These are phyloP conservation scores for Neuroterus valhalla DNA, from an alignment of 1,140 invertebrate genomes.

Conservation along the genomic window DNA sequence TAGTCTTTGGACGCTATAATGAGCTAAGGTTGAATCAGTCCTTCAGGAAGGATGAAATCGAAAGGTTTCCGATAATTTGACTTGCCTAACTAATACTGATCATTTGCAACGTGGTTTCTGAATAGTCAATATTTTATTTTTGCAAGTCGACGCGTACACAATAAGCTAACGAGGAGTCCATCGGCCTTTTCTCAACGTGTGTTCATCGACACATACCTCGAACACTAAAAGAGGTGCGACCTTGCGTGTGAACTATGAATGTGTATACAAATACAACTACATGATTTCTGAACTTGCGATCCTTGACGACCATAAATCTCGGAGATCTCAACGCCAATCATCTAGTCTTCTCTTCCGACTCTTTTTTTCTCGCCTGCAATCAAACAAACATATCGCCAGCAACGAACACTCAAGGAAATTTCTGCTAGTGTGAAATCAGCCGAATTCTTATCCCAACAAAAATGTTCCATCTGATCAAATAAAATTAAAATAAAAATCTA, in stretches of 20 bases:
- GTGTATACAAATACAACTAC: constrained; percentile 43
- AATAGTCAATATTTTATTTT: constrained; percentile 49
- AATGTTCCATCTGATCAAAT: not conserved
- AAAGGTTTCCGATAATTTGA: constrained; percentile 29
- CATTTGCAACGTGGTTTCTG: constrained; percentile 34
- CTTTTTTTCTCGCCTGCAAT: constrained; percentile 31
- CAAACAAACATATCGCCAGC: constrained; percentile 52
- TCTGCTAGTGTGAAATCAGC: not conserved
- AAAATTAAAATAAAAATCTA: not conserved
- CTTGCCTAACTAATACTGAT: constrained; percentile 43
- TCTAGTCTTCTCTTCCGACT: constrained; percentile 54
- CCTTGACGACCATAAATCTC: constrained; percentile 66
- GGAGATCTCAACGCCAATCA: constrained; percentile 67
- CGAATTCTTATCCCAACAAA: not conserved
- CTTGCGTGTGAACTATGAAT: constrained; percentile 45
- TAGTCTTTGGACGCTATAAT: no score
- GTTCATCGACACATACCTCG: constrained; percentile 54
- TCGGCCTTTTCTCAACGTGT: constrained; percentile 46
- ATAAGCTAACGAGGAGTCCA: constrained; percentile 57
- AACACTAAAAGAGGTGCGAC: constrained; percentile 50
- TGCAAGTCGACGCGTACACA: constrained; percentile 50
- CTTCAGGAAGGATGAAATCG: not conserved
- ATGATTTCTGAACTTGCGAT: constrained; percentile 56
- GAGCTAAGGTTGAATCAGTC: not conserved
- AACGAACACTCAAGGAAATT: constrained; percentile 37